Conservation (phyloP, 2,113 vertebrate species). For the Pterophyllum scalare region DNA sequence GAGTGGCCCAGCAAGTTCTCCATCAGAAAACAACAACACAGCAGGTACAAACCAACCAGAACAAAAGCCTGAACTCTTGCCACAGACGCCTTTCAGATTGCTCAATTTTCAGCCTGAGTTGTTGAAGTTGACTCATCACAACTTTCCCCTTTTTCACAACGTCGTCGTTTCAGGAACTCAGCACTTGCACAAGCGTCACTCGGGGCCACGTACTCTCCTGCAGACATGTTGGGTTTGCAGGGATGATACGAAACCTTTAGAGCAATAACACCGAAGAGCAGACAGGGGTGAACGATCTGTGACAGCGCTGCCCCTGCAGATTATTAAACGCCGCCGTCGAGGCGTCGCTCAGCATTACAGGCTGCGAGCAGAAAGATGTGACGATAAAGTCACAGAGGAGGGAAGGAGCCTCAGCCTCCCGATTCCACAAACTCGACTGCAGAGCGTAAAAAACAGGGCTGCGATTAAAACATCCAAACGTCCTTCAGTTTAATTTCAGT, state of each 20-base stretch:
- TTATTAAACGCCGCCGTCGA: neutral
- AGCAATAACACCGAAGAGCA: neutral
- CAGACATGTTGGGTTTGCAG: neutral
- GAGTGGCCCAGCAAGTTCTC: neutral
- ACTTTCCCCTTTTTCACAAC: constrained; percentile 47
- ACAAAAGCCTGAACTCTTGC: neutral
- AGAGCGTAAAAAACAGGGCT: neutral
- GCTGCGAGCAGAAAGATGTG: neutral
- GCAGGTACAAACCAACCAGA: neutral
- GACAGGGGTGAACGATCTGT: neutral
- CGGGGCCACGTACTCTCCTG: neutral
- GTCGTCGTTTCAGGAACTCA: neutral
- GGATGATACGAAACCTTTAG: neutral
- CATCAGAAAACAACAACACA: neutral
- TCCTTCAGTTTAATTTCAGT: no score
- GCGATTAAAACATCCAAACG: neutral
- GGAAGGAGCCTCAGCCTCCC: neutral
- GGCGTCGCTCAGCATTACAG: neutral
- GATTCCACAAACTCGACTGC: neutral
- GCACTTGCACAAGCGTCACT: constrained; percentile 8
- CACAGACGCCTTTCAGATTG: neutral
- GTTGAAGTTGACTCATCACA: constrained; percentile 6
- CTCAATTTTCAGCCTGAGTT: neutral
- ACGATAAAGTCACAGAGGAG: neutral
- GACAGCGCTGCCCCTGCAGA: constrained; percentile 29